Conservation (phyloP, 2,888 invertebrate genomes). For the Lacanobia wlatinum region DNA sequence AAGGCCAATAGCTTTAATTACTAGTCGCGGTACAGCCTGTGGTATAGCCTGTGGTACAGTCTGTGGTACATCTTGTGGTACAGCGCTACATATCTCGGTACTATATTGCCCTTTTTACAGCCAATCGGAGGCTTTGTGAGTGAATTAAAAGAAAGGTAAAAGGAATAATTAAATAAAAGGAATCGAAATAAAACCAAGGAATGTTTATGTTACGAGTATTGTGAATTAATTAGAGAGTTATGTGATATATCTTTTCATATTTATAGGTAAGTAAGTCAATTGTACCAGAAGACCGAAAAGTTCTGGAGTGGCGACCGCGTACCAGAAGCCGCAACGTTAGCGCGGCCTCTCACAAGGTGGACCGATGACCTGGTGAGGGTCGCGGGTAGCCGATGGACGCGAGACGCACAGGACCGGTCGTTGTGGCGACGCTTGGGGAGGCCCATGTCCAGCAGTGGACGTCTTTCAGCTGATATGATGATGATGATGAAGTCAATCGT, state of each 20-base stretch:
- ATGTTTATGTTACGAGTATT: neutral
- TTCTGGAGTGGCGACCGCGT: no score
- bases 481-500: no score
- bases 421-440: no score
- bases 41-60: neutral
- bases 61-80: neutral
- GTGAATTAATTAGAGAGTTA: neutral
- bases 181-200: neutral
- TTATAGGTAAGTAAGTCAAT: no score
- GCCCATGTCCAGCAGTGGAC: no score
- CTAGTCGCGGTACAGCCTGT: neutral
- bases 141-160: neutral
- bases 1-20: slow-evolving; percentile 52
- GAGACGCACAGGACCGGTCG: no score
- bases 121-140: neutral
- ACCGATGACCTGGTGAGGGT: no score
- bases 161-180: slow-evolving; percentile 7
- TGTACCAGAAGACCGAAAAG: no score
- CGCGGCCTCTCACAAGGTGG: no score
- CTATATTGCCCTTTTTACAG: slow-evolving; percentile 20
- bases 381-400: no score
- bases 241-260: neutral
- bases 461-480: no score
- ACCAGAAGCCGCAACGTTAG: no score
- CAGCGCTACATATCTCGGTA: slow-evolving; percentile 19